Base-by-base conservation (phyloP, 2,888 invertebrate genomes). In the Vandiemenella viatica region DNA sequence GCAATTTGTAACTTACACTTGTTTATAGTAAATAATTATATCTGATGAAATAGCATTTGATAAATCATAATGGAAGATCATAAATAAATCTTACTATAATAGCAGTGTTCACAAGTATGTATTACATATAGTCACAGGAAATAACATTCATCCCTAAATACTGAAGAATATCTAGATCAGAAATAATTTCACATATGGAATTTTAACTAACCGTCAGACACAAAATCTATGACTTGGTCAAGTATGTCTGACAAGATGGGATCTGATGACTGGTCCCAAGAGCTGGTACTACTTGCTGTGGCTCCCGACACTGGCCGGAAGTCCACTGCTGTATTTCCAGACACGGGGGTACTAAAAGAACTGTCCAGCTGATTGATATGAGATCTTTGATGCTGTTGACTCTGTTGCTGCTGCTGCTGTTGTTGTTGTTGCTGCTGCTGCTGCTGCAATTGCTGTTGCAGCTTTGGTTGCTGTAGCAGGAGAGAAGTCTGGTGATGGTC, bases 181-280 rank as follows among this genome's bases (percentile, higher is more conserved):
- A 13, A 32, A 13, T 32, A 32, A 32, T 4, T 32, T 13, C 2
- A 32, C 10, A 23, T 23, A 23, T 23, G 26, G 13, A 32, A 3
- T 13, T 13, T 32, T 4, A 32, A 2, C 10, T 2, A 32, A 32
- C 23, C 70, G 57, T 84, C 84, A 51, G 83, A 79, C 64, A 81
- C 80, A 61, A 81, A 78, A 55, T 88, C 87, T 62, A 88, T 83
- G 52, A 89, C 83, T 65, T 83, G 81, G 68, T 92, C 89, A 57
- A 92, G 67, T 57, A 92, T 79, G 60, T 85, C 84, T 3, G 88
- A 87, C 46, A 92, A 71, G 53, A 83, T 73, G 45, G 80, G 77
- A 67, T 87, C 86, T 48, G 73, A 69, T 66, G 56, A 63, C 60
- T 65, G 68, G 58, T 63, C 71, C 72, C 74, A 67, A 38, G 60